Evolutionary conservation across 1,140 invertebrate genomes (phyloP).

Genomic region (Scaptomyza montana): DNA sequence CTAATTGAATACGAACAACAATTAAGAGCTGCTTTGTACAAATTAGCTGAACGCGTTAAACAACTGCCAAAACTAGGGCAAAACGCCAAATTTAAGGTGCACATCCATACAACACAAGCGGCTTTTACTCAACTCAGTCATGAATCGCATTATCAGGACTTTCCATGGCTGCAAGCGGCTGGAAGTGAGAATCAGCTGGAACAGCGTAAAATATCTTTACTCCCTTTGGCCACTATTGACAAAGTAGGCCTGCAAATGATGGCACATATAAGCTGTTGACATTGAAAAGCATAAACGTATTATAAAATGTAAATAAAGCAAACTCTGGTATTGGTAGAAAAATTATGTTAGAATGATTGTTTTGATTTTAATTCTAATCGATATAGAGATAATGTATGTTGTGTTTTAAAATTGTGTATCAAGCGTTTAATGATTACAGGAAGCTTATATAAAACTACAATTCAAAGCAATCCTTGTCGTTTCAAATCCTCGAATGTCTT

Average conservation of each 20-base stretch:
- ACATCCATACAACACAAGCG: conserved; percentile 70
- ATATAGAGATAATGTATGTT: too few species aligned
- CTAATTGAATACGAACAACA: conserved; percentile 72
- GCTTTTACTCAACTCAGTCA: conserved; percentile 62
- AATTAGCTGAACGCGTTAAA: conserved; percentile 63
- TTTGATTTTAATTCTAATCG: not conserved
- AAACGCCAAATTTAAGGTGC: conserved; percentile 65
- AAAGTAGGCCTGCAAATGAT: conserved; percentile 61
- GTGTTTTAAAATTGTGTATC: conserved; percentile 25
- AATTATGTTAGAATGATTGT: too few species aligned
- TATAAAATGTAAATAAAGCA: too few species aligned
- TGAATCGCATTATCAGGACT: conserved; percentile 72
- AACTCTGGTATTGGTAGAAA: too few species aligned
- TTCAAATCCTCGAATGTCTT: conserved; percentile 99
- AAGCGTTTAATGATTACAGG: conserved; percentile 32
- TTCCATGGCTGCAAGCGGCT: conserved; percentile 67
- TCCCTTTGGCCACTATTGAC: conserved; percentile 55
- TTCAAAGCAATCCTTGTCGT: conserved; percentile 96
- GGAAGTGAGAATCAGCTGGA: not conserved
- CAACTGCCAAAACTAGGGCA: conserved; percentile 50
- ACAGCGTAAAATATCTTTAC: conserved; percentile 20
- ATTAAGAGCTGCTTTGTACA: conserved; percentile 61
- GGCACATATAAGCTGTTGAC: conserved; percentile 44
- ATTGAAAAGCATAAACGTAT: too few species aligned
- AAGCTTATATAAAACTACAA: conserved; percentile 22